Percentiles rank a stretch among this genome's conserved stretches.
Conservation (phyloP, 2,797 vertebrate genomes). For the Myripristis murdjan region DNA sequence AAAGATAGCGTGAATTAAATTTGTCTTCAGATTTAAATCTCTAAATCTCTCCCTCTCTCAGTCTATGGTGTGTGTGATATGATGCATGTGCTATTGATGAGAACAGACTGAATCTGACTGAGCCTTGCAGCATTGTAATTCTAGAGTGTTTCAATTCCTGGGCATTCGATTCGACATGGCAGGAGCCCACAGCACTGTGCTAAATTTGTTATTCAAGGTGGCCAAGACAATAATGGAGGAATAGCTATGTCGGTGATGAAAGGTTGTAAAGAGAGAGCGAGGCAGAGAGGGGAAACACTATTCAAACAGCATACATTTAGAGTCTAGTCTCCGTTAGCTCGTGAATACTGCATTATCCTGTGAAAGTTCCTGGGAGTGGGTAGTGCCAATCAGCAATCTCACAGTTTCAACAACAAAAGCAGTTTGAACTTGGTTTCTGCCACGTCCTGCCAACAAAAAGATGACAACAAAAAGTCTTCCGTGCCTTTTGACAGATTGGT, state of each 20-base stretch:
- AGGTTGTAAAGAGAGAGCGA: conserved; percentile 11
- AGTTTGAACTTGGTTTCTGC: conserved; percentile 35
- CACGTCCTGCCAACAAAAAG: conserved; percentile 12
- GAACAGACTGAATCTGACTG: conserved; percentile 32
- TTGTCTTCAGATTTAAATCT: conserved; percentile 58
- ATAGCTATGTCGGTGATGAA: conserved; percentile 23
- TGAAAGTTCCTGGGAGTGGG: conserved; percentile 24
- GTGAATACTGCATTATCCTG: conserved; percentile 33
- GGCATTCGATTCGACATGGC: conserved; percentile 16
- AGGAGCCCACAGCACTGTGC: not conserved
- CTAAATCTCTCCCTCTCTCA: conserved; percentile 28
- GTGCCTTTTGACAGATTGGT: conserved; percentile 39
- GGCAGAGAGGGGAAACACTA: conserved; percentile 4
- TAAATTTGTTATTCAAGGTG: conserved; percentile 28
- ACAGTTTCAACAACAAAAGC: conserved; percentile 47
- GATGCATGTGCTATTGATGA: conserved; percentile 24
- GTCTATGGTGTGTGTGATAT: conserved; percentile 23
- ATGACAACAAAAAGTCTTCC: conserved; percentile 39
- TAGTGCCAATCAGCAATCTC: conserved; percentile 47
- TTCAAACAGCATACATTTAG: conserved; percentile 49
- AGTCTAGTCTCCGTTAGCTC: not conserved
- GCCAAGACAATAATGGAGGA: conserved; percentile 26
- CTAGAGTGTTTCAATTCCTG: not conserved
- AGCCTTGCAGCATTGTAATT: conserved; percentile 37
- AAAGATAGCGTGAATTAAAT: conserved; percentile 63